Percentiles rank a stretch among this genome's conserved stretches.
Evolutionary conservation across 2,113 vertebrate genomes (phyloP).

Genomic region (Rhinichthys klamathensis): DNA sequence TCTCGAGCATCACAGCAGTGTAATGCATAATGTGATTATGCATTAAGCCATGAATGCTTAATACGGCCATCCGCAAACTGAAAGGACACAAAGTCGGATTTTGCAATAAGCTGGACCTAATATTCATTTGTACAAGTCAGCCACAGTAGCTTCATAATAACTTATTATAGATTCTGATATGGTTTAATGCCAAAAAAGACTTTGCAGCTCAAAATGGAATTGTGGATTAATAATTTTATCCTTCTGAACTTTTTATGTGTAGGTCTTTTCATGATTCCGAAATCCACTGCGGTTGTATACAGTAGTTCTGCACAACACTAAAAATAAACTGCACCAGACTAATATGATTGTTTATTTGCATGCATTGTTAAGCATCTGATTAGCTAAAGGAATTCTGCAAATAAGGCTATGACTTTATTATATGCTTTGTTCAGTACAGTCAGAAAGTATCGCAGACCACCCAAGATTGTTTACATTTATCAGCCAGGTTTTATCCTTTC

Average conservation of each 20-base stretch:
- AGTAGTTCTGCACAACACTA: not conserved
- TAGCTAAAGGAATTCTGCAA: constrained; percentile 21
- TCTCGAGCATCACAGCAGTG: constrained; percentile 54
- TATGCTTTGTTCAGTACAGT: not conserved
- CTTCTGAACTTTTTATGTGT: not conserved
- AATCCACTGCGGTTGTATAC: not conserved
- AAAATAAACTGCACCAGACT: not conserved
- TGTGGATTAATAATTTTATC: constrained; percentile 6
- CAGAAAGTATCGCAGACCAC: not conserved
- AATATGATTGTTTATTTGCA: not conserved
- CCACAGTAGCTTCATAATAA: not conserved
- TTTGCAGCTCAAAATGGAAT: not conserved
- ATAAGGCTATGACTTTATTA: not conserved
- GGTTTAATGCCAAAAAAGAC: constrained; percentile 9
- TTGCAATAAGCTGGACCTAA: constrained; percentile 18
- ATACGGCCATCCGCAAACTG: not conserved
- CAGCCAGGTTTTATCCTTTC: not conserved
- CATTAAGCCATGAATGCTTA: constrained; percentile 1
- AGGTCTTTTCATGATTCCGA: not conserved
- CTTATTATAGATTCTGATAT: not conserved
- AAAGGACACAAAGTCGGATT: constrained; percentile 26
- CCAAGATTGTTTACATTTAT: not conserved
- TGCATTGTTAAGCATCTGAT: not conserved
- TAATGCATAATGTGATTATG: constrained; percentile 33
- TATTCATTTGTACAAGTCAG: constrained; percentile 31